Evolutionary conservation across 2,113 vertebrate genomes (phyloP), one percentile per base, ranked within the genome.

Genomic region (Nymphicus hollandicus): DNA sequence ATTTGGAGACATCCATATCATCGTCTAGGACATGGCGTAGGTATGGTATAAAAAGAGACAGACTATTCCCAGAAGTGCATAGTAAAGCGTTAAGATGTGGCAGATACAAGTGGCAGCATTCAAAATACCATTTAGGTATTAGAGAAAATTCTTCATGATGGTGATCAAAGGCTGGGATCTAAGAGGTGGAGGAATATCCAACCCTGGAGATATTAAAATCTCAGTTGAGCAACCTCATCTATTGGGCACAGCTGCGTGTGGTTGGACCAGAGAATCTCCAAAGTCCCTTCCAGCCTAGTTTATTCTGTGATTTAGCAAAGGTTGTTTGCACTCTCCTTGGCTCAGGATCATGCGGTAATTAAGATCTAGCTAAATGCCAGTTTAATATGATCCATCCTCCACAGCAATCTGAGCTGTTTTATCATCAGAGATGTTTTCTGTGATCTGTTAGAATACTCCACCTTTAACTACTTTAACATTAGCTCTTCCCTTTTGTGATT

Each of bases 31-130:
- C 37, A 12, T 7, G 28, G 31, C 12, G 4, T 4, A 56, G 33
- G 27, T 7, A 3, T 37, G 35, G 46, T 17, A 25, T 19, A 8
- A 13, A 52, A 37, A 66, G 35, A 81, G 13, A 0, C 53, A 68
- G 13, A 20, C 33, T 41, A 69, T 43, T 61, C 49, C 18, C 46
- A 61, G 12, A 58, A 70, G 7, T 6, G 3, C 43, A 17, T 3
- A 17, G 4, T 5, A 63, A 44, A 82, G n/a, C 1, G 0, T 7
- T 70, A 18, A 55, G 41, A 41, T 9, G 10, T 1, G 41, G 37
- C 27, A 73, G 69, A 39, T 19, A 58, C 11, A 73, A 81, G 19
- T 6, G 33, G 9, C 41, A 70, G 22, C 35, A 25, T 7, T 12
- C 11, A 81, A 81, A 77, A 47, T 4, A 6, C 13, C 1, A 6